Evolutionary conservation across 2,113 vertebrate genomes (phyloP).

Genomic region (Osmerus mordax): DNA sequence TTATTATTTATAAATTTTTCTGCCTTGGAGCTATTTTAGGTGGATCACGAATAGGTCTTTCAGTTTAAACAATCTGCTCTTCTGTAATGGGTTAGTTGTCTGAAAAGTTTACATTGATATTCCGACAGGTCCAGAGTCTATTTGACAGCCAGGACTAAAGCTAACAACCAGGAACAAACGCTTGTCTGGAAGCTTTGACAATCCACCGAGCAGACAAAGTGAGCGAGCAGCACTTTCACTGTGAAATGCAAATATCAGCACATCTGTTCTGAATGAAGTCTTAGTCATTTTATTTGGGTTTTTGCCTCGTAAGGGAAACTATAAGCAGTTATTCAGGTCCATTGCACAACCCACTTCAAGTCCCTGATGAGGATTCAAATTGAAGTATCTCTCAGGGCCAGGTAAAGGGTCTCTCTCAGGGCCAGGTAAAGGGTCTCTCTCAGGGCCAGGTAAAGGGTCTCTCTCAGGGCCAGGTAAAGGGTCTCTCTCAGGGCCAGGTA

Average conservation of each 20-base stretch:
- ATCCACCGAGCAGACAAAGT: slow-evolving; percentile 18
- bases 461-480: not conserved
- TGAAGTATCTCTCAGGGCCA: not conserved
- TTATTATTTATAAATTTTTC: not conserved
- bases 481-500: not conserved
- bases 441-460: not conserved
- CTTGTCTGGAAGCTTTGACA: slow-evolving; percentile 15
- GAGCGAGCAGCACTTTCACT: slow-evolving; percentile 34
- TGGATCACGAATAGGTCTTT: not conserved
- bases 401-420: not conserved
- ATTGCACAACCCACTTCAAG: slow-evolving; percentile 24
- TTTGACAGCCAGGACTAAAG: slow-evolving; percentile 17
- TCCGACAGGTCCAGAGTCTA: slow-evolving; percentile 27
- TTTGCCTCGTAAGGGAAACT: slow-evolving; percentile 40
- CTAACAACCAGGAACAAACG: slow-evolving; percentile 5
- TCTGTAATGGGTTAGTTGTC: no score
- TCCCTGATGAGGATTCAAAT: slow-evolving; percentile 24
- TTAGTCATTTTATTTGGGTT: slow-evolving; percentile 24
- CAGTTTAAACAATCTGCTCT: not conserved
- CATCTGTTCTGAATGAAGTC: slow-evolving; percentile 26
- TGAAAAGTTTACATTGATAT: slow-evolving; percentile 16
- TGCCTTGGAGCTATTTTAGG: not conserved
- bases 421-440: not conserved
- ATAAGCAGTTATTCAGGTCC: slow-evolving; percentile 8
- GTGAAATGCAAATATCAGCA: slow-evolving; percentile 47